Percentiles rank a stretch among this genome's conserved stretches.
These are phyloP conservation scores for Pica pica DNA, from an alignment of 2,113 vertebrate species.

Conservation along the genomic window DNA sequence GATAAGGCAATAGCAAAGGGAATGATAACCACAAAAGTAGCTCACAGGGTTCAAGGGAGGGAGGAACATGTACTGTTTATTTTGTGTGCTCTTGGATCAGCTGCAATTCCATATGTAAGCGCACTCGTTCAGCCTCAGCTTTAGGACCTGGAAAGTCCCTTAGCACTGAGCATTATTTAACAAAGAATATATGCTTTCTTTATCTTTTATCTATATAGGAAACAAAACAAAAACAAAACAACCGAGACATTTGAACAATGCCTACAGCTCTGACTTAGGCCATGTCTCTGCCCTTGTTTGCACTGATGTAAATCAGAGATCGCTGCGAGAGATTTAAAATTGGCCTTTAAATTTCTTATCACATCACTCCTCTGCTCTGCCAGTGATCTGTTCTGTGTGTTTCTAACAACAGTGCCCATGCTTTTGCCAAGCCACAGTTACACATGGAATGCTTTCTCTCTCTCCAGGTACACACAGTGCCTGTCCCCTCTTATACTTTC, in stretches of 20 bases:
- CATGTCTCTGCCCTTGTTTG: conserved; percentile 55
- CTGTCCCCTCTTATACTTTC: neutral
- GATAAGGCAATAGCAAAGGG: conserved; percentile 1
- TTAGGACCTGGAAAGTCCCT: conserved; percentile 58
- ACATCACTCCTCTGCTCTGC: conserved; percentile 18
- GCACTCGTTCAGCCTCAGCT: neutral
- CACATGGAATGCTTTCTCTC: conserved; percentile 24
- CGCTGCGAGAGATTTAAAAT: conserved; percentile 13
- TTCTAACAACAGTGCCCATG: conserved; percentile 29
- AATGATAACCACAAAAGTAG: conserved; percentile 19
- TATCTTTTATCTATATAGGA: conserved; percentile 64
- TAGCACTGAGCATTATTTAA: conserved; percentile 31
- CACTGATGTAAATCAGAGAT: conserved; percentile 66
- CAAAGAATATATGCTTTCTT: conserved; percentile 37
- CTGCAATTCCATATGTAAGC: conserved; percentile 46
- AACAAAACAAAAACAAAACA: conserved; percentile 62
- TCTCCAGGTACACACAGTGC: neutral
- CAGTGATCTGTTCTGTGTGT: conserved; percentile 22
- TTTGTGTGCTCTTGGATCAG: conserved; percentile 43
- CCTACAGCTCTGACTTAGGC: conserved; percentile 46
- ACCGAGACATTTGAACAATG: conserved; percentile 3
- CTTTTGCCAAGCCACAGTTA: conserved; percentile 50
- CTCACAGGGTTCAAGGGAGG: conserved; percentile 25
- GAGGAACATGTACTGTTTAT: conserved; percentile 19
- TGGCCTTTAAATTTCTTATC: conserved; percentile 53